A percentile compares a stretch with the other conserved stretches of the same genome.
These are phyloP conservation scores for Trematomus bernacchii DNA, from an alignment of 2,797 vertebrate species.

Conservation along the genomic window DNA sequence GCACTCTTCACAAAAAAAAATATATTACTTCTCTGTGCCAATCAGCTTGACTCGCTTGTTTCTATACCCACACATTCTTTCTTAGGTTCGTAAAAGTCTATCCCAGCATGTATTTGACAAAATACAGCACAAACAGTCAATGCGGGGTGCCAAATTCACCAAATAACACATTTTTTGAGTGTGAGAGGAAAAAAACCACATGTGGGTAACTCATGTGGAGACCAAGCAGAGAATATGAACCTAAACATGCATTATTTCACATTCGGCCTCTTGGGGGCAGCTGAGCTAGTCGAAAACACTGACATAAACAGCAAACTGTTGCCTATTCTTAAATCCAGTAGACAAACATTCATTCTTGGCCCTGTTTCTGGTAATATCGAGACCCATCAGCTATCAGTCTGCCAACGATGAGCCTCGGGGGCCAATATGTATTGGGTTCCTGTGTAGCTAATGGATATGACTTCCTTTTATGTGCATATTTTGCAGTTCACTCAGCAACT, in stretches of 20 bases:
- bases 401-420: too few species aligned
- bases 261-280: background rate
- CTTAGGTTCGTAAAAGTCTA: slow-evolving; percentile 17
- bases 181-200: background rate
- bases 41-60: slow-evolving; percentile 22
- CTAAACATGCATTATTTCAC: background rate
- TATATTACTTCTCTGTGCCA: slow-evolving; percentile 20
- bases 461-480: too few species aligned
- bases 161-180: background rate
- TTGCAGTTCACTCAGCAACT: too few species aligned
- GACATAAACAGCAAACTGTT: background rate
- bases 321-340: slow-evolving; percentile 1
- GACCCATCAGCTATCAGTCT: too few species aligned
- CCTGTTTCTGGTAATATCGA: too few species aligned
- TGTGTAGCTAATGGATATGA: too few species aligned
- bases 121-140: background rate
- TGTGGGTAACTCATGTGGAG: background rate
- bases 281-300: background rate
- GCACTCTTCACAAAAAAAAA: slow-evolving; percentile 10
- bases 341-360: background rate
- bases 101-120: slow-evolving; percentile 1
- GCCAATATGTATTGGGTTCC: too few species aligned
- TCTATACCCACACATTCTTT: slow-evolving; percentile 3
- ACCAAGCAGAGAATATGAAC: background rate
- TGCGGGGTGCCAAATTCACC: background rate